Conservation (phyloP, 2,113 vertebrate species). For the Callopanchax toddi region DNA sequence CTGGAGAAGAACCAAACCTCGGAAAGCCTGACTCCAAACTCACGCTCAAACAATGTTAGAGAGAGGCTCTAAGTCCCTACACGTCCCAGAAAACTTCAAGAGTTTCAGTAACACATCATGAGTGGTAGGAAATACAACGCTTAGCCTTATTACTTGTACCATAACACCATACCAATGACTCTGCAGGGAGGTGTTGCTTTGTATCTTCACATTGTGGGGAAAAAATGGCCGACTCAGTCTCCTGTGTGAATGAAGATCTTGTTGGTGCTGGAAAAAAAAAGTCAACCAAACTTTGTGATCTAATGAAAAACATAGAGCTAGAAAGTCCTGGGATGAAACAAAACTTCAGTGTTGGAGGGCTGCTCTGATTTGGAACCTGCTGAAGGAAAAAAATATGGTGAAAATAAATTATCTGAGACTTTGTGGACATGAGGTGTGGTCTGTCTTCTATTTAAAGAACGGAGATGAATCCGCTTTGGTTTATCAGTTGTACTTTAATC, state of each 20-base stretch:
- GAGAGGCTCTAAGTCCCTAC: background rate
- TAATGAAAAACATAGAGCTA: background rate
- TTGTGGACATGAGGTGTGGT: background rate
- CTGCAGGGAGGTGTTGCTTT: background rate
- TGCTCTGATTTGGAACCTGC: background rate
- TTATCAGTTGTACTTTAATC: constrained; percentile 21
- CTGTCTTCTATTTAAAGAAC: constrained; percentile 20
- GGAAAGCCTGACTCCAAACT: constrained; percentile 22
- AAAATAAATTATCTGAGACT: background rate
- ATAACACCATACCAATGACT: background rate
- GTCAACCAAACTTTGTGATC: no score
- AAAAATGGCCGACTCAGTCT: background rate
- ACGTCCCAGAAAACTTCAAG: background rate
- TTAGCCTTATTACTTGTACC: background rate
- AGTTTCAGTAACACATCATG: background rate
- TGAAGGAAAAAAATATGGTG: background rate
- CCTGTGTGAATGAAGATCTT: constrained; percentile 11
- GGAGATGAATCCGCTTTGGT: constrained; percentile 14
- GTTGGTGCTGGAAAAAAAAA: no score
- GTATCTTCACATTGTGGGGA: constrained; percentile 5
- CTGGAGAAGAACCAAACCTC: constrained; percentile 34
- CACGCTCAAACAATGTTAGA: constrained; percentile 12
- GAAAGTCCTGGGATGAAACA: background rate
- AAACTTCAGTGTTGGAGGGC: background rate
- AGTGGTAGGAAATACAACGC: background rate